These are phyloP conservation scores for Octodonta nipae DNA, from an alignment of 2,888 invertebrate species.

Conservation along the genomic window DNA sequence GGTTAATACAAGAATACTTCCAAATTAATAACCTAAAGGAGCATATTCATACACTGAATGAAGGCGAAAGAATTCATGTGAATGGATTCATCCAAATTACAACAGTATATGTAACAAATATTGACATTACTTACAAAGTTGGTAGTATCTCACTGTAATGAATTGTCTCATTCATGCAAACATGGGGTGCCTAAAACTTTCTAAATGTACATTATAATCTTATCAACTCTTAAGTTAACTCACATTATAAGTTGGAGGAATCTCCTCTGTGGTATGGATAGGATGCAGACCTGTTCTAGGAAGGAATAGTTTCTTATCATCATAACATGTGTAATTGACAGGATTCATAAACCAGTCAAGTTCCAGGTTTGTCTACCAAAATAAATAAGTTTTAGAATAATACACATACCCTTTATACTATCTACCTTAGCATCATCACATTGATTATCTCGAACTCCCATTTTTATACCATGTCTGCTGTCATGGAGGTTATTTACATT, in stretches of 20 bases:
- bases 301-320: conserved; percentile 35
- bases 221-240: too few relatives aligned
- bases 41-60: neutral
- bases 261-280: conserved; percentile 38
- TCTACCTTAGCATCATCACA: conserved; percentile 58
- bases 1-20: neutral
- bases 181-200: conserved; percentile 51
- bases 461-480: conserved; percentile 36
- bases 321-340: conserved; percentile 48
- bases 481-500: conserved; percentile 15
- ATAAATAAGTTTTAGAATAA: neutral
- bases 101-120: too few relatives aligned
- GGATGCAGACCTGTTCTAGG: conserved; percentile 39
- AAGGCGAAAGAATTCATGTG: too few relatives aligned
- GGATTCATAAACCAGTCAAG: conserved; percentile 48
- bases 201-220: conserved; percentile 10
- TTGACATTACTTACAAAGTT: conserved; percentile 58
- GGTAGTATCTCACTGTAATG: conserved; percentile 50
- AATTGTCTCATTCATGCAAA: conserved; percentile 55
- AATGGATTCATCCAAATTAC: too few relatives aligned
- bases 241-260: conserved; percentile 46
- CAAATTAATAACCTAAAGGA: neutral
- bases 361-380: conserved; percentile 41
- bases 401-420: neutral
- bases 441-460: conserved; percentile 39